Evolutionary conservation across 2,888 invertebrate genomes (phyloP).

Genomic region (Tipula helvola): DNA sequence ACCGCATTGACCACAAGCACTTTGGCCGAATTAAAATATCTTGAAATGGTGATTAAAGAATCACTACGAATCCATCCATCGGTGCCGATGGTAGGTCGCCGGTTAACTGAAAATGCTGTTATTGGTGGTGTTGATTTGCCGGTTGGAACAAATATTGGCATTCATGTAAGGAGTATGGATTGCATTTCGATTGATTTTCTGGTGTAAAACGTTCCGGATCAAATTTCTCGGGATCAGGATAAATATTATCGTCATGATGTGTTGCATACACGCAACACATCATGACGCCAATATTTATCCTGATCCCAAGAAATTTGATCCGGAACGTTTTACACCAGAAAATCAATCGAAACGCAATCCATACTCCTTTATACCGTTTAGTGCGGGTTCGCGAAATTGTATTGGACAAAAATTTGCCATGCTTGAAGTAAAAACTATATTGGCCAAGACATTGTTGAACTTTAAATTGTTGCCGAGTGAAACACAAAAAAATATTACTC

Average conservation of each 20-base stretch:
- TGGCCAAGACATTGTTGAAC: background rate
- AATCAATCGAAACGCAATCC: background rate
- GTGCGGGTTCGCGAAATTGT: background rate
- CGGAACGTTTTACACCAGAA: background rate
- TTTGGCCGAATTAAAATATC: background rate
- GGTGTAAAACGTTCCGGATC: no score
- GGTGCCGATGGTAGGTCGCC: background rate
- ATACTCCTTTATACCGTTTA: background rate
- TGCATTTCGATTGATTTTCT: no score
- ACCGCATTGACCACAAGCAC: background rate
- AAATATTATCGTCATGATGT: no score
- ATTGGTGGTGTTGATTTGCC: background rate
- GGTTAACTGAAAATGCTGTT: background rate
- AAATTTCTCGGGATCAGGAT: no score
- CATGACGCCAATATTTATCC: background rate
- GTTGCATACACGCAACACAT: background rate
- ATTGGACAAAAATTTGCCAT: background rate
- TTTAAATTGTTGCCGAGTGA: background rate
- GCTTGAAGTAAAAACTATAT: background rate
- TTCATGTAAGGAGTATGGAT: no score
- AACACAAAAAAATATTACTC: background rate
- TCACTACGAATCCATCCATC: background rate
- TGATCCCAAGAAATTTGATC: background rate
- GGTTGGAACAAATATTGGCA: background rate
- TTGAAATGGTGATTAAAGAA: background rate